These are phyloP conservation scores for Pterobdella sp. DNA, from an alignment of 2,888 invertebrate genomes.

Conservation along the genomic window DNA sequence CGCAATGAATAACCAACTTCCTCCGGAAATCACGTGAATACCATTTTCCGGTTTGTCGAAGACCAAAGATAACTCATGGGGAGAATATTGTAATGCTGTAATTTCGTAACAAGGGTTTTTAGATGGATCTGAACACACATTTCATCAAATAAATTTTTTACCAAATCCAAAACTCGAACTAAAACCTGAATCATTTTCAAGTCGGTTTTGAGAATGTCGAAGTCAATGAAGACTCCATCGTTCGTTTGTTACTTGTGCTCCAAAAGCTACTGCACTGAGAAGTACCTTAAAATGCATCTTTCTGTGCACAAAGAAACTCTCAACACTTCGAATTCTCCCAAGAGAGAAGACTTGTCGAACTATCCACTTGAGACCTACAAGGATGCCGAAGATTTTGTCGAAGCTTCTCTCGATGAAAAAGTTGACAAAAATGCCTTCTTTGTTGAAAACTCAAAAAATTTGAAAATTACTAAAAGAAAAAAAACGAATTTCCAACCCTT, in stretches of 20 bases:
- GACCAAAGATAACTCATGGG: slow-evolving; percentile 21
- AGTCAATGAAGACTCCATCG: background rate
- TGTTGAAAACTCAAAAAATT: no score
- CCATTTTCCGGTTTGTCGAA: slow-evolving; percentile 18
- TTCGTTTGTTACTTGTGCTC: slow-evolving; percentile 30
- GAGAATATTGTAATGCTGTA: no score
- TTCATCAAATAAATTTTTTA: background rate
- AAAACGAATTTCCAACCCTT: background rate
- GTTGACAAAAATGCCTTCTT: no score
- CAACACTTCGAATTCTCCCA: background rate
- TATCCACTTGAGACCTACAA: no score
- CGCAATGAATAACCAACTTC: slow-evolving; percentile 21
- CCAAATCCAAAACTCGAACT: background rate
- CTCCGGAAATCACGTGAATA: slow-evolving; percentile 26
- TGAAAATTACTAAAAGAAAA: no score
- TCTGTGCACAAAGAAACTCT: slow-evolving; percentile 32
- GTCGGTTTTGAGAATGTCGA: no score
- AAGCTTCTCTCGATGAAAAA: no score
- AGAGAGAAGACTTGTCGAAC: no score
- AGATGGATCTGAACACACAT: background rate
- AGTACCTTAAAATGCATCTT: slow-evolving; percentile 37
- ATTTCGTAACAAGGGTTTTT: background rate
- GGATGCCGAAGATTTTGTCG: no score
- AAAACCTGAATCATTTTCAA: no score
- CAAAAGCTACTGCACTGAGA: slow-evolving; percentile 36